A percentile compares a stretch with the other conserved stretches of the same genome.
Conservation (phyloP, 2,113 vertebrate species). For the Microcebus ravelobensis region DNA sequence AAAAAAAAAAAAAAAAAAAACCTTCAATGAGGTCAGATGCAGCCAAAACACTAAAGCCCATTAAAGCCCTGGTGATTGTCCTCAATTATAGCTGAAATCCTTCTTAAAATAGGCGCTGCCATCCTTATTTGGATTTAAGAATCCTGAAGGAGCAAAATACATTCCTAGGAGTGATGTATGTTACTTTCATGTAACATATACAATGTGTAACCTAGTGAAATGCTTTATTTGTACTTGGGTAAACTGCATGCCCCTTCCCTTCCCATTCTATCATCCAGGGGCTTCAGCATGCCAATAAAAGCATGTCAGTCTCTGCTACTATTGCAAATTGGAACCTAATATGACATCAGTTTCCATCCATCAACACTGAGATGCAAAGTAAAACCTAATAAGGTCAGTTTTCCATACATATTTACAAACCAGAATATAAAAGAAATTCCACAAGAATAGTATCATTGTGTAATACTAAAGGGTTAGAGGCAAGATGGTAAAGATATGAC, state of each 20-base stretch:
- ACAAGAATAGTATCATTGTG: slow-evolving; percentile 60
- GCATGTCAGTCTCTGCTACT: slow-evolving; percentile 27
- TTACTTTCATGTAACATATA: neutral
- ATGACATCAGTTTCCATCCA: slow-evolving; percentile 68
- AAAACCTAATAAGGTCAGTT: slow-evolving; percentile 69
- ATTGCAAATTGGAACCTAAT: slow-evolving; percentile 66
- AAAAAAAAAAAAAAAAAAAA: slow-evolving; percentile 27
- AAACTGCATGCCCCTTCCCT: neutral
- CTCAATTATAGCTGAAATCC: slow-evolving; percentile 52
- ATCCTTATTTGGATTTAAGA: slow-evolving; percentile 31
- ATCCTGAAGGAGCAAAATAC: slow-evolving; percentile 54
- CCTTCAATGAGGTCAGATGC: slow-evolving; percentile 58
- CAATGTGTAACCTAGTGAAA: neutral
- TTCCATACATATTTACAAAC: slow-evolving; percentile 62
- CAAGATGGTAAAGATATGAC: slow-evolving; percentile 56
- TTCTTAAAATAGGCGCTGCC: slow-evolving; percentile 28
- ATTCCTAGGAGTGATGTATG: slow-evolving; percentile 41
- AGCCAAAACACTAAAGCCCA: slow-evolving; percentile 41
- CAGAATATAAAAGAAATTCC: slow-evolving; percentile 65
- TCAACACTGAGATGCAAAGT: slow-evolving; percentile 73
- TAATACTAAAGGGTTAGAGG: slow-evolving; percentile 45
- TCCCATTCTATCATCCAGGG: neutral
- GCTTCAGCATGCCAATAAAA: neutral
- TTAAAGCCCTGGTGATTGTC: slow-evolving; percentile 70
- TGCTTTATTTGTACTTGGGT: neutral